These are phyloP conservation scores for Gobius niger DNA, from an alignment of 2,113 vertebrate species.

Conservation along the genomic window DNA sequence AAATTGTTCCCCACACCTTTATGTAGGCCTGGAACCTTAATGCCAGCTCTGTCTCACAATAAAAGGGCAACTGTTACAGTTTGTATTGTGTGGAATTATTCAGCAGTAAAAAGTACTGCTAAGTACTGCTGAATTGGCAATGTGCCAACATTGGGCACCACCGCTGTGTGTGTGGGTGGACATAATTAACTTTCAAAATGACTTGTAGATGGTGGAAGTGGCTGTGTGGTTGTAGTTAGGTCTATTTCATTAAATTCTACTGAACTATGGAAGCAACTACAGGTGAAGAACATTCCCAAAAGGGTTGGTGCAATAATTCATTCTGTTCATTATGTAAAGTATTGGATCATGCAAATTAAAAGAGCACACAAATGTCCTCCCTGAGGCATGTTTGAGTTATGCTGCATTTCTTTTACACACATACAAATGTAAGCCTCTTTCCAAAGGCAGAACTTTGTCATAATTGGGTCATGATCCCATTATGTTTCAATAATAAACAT, in stretches of 20 bases:
- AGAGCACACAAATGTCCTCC: not conserved
- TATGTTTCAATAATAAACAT: not conserved
- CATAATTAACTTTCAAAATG: not conserved
- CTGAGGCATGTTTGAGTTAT: not conserved
- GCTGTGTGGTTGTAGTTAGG: not conserved
- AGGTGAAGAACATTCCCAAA: slow-evolving; percentile 2
- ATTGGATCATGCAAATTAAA: not conserved
- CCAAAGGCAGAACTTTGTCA: not conserved
- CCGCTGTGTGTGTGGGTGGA: too few species aligned
- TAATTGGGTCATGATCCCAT: not conserved
- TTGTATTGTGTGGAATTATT: too few species aligned
- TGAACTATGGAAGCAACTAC: not conserved
- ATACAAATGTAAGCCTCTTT: not conserved
- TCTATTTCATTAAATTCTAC: not conserved
- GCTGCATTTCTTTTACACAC: not conserved
- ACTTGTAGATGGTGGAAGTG: not conserved
- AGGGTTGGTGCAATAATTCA: not conserved
- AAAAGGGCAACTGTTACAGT: too few species aligned
- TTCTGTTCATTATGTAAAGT: slow-evolving; percentile 1
- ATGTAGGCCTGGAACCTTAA: too few species aligned
- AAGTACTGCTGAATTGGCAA: too few species aligned
- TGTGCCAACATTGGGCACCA: too few species aligned
- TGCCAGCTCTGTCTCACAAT: too few species aligned
- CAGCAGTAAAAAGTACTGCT: too few species aligned
- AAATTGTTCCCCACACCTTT: too few species aligned